These are phyloP conservation scores for Listrodromus nycthemerus DNA, from an alignment of 2,888 invertebrate species.

Conservation along the genomic window DNA sequence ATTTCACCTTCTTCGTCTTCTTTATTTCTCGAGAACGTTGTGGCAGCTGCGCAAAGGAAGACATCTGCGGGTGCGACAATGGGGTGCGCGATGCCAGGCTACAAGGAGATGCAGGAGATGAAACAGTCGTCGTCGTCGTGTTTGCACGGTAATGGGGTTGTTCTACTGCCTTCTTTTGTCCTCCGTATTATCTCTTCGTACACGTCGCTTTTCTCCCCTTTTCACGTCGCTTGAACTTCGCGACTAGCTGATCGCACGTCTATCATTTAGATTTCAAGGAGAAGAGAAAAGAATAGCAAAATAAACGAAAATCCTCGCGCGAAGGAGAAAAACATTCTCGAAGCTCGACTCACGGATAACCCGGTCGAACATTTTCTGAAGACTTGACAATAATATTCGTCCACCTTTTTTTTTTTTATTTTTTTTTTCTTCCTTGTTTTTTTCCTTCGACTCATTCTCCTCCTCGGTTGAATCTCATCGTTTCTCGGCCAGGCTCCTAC, in stretches of 20 bases:
- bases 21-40: conserved; percentile 8
- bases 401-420: conserved; percentile 11
- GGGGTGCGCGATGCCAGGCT: conserved; percentile 26
- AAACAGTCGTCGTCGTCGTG: conserved; percentile 39
- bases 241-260: conserved; percentile 50
- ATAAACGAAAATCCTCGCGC: not conserved
- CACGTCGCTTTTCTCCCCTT: conserved; percentile 50
- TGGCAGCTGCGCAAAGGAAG: conserved; percentile 46
- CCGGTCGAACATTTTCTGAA: not conserved
- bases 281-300: not conserved
- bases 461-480: conserved; percentile 36
- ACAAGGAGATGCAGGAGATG: conserved; percentile 45
- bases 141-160: conserved; percentile 68
- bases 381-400: conserved; percentile 16
- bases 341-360: not conserved
- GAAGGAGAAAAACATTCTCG: not conserved
- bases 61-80: conserved; percentile 24
- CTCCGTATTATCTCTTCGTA: conserved; percentile 67
- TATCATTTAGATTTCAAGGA: conserved; percentile 43
- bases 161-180: conserved; percentile 72
- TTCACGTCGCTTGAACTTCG: conserved; percentile 4
- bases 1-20: not conserved
- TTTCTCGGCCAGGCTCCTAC: conserved; percentile 40
- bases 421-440: conserved; percentile 13
- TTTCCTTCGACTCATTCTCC: not conserved